Base-by-base conservation (phyloP, 2,113 vertebrate genomes). In the Todiramphus chloris region DNA sequence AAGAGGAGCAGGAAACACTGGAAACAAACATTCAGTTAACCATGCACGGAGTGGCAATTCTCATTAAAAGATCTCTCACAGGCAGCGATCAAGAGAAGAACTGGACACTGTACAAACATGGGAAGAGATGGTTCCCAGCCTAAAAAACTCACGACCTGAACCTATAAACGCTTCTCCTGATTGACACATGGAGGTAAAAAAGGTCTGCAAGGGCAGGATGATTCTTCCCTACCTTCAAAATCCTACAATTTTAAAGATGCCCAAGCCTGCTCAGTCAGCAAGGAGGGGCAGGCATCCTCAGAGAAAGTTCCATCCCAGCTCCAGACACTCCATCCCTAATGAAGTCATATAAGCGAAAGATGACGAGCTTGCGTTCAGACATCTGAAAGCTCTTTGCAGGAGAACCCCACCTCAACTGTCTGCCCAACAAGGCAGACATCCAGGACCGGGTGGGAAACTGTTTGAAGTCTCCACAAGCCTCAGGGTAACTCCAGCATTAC, bases 401-500 rank as follows among this genome's bases (percentile, higher is more conserved):
- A 76, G 66, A 81, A 94, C 91, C 69, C 86, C 94, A 89, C 94
- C 91, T 95, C 1, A 2, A 31, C 67, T 77, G 89, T 95, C 94
- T 97, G 90, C 95, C 79, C 67, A 80, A 43, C 59, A 62, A 2
- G 0, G 85, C 92, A 96, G 89, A 89, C 68, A 4, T 28, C 51
- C 25, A 20, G 74, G 51, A 89, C 14, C 17, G 94, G 51, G 69
- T 92, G 83, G 89, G 80, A 97, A 93, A 70, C 55, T 55, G 82
- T 95, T 63, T 95, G 95, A 95, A 94, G 93, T 75, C 73, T 95
- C 77, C 77, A 41, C 33, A 78, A 91, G 96, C 96, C 95, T 77
- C 89, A 79, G 95, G 95, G 83, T 92, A 92, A 87, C 89, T 75
- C 35, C 67, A 53, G 75, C 82, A 66, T 39, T 79, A 87, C 37